Percentiles rank a stretch among this genome's conserved stretches.
phyloP scores from a whole-genome alignment of 2,113 vertebrate genomes.

The Drymodes brunneopygia region DNA sequence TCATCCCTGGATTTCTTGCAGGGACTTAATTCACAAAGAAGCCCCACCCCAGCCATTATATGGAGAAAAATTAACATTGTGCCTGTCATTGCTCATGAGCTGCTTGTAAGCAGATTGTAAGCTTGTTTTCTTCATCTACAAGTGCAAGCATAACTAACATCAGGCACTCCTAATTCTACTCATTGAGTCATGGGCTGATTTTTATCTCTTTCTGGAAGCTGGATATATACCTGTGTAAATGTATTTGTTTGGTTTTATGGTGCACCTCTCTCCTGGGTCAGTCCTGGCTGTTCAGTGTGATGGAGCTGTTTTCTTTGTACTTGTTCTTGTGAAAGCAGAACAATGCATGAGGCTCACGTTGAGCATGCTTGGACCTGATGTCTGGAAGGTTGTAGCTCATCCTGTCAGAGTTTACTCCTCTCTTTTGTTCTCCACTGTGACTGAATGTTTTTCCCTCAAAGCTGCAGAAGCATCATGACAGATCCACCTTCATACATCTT shows the following conservation, averaged over 20 bases:
- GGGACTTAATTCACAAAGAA: background rate
- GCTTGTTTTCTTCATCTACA: background rate
- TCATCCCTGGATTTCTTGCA: background rate
- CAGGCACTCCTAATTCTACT: background rate
- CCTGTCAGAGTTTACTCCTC: background rate
- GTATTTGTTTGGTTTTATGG: background rate
- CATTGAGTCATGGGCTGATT: background rate
- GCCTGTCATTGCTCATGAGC: background rate
- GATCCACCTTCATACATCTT: background rate
- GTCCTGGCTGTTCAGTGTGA: background rate
- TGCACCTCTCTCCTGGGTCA: background rate
- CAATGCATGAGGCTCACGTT: background rate
- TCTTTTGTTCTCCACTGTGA: background rate
- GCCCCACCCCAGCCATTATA: background rate
- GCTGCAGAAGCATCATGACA: background rate
- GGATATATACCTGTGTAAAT: rapidly evolving
- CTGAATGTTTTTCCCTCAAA: background rate
- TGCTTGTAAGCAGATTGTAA: background rate
- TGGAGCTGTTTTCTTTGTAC: background rate
- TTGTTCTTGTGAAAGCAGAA: background rate
- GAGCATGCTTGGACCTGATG: background rate
- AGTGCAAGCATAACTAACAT: background rate
- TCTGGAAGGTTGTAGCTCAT: background rate
- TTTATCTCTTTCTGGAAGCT: background rate
- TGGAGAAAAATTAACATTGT: background rate